A percentile compares a stretch with the other conserved stretches of the same genome.
phyloP scores from a whole-genome alignment of 1,140 invertebrate genomes.

The Drosophila mayri region DNA sequence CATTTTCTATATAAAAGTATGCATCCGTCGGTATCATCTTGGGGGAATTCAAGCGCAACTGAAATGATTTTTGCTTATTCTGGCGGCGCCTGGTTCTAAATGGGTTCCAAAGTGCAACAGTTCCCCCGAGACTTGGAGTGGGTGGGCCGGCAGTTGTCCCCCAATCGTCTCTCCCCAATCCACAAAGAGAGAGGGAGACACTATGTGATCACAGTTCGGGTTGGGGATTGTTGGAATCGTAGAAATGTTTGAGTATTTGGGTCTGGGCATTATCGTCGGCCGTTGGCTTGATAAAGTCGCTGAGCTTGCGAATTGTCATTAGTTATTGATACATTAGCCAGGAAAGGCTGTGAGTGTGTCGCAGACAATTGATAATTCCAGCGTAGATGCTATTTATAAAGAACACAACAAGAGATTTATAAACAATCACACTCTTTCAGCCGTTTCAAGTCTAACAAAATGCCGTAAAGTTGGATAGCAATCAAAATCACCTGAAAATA shows the following conservation, averaged over 20 bases:
- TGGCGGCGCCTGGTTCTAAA: slow-evolving; percentile 53
- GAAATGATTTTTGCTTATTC: slow-evolving; percentile 34
- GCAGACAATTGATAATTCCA: slow-evolving; percentile 33
- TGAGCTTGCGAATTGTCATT: slow-evolving; percentile 54
- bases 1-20: not conserved
- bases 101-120: slow-evolving; percentile 68
- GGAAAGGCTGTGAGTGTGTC: slow-evolving; percentile 16
- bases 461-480: slow-evolving; percentile 43
- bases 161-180: not conserved
- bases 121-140: slow-evolving; percentile 50
- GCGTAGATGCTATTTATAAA: slow-evolving; percentile 35
- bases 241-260: slow-evolving; percentile 52
- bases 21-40: slow-evolving; percentile 5
- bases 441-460: slow-evolving; percentile 52
- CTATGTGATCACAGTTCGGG: slow-evolving; percentile 18
- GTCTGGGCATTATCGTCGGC: slow-evolving; percentile 67
- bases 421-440: slow-evolving; percentile 19
- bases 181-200: slow-evolving; percentile 1
- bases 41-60: slow-evolving; percentile 10
- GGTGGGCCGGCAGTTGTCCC: slow-evolving; percentile 41
- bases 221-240: slow-evolving; percentile 15
- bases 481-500: not conserved
- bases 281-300: slow-evolving; percentile 54
- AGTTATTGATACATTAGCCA: slow-evolving; percentile 45
- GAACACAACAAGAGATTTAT: slow-evolving; percentile 18